Conservation (phyloP, 2,797 vertebrate species). For the Pteropus rufus region DNA sequence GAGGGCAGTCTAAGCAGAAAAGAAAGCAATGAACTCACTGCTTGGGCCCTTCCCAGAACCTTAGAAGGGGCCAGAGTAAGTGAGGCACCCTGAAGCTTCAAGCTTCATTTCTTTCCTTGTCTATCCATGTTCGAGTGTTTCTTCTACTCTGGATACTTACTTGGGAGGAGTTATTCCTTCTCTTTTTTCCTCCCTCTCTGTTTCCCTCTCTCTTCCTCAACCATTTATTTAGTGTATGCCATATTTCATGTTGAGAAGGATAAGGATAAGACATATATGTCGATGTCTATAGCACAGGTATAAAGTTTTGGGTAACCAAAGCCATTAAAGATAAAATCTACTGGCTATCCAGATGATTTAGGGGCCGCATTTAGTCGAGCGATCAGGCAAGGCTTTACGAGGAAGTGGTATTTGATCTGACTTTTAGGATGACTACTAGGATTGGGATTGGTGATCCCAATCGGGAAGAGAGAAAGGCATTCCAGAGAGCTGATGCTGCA, state of each 20-base stretch:
- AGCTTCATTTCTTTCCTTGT: background rate
- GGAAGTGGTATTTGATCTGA: background rate
- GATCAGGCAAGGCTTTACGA: background rate
- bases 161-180: background rate
- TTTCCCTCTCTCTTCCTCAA: background rate
- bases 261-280: background rate
- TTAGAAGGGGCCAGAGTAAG: background rate
- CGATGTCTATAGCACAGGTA: background rate
- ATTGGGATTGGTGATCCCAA: background rate
- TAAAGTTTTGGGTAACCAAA: background rate
- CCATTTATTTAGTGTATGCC: background rate
- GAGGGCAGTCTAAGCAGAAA: background rate
- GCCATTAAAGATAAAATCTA: background rate
- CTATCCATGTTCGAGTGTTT: background rate
- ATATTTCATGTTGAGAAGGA: background rate
- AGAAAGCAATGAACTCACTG: background rate
- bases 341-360: background rate
- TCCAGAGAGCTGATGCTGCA: background rate
- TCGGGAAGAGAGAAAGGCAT: background rate
- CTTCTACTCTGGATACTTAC: background rate
- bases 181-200: background rate
- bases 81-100: background rate
- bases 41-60: background rate
- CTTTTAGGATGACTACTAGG: background rate
- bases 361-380: background rate